A percentile compares a stretch with the other conserved stretches of the same genome.
Conservation (phyloP, 2,113 vertebrate genomes). For the Tonatia bakeri region DNA sequence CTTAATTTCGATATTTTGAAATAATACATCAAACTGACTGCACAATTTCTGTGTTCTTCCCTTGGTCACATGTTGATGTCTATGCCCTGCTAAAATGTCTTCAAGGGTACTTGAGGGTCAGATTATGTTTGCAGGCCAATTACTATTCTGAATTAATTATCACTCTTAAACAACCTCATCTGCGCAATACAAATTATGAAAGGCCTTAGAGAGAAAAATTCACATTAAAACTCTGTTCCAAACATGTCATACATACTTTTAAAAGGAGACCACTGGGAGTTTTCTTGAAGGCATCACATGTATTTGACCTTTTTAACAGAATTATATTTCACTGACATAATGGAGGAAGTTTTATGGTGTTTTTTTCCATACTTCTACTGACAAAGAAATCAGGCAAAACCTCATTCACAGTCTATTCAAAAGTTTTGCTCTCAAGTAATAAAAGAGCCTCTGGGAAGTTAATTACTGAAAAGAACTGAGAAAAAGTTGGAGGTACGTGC, state of each 20-base stretch:
- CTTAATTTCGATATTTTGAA: conserved; percentile 28
- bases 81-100: neutral
- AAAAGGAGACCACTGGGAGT: neutral
- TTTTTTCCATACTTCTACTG: neutral
- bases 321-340: neutral
- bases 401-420: neutral
- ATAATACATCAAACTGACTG: neutral
- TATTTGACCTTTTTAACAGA: neutral
- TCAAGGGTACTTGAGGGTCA: conserved; percentile 26
- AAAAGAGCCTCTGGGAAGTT: conserved; percentile 19
- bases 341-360: neutral
- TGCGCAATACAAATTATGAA: neutral
- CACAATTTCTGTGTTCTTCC: neutral
- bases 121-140: conserved; percentile 11
- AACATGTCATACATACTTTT: neutral
- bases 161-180: conserved; percentile 18
- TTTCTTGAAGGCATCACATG: neutral
- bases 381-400: neutral
- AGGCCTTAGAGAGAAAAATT: neutral
- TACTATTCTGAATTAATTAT: conserved; percentile 20
- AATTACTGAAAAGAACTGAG: neutral
- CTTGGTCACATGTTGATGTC: neutral
- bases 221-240: neutral
- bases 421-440: conserved; percentile 17
- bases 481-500: neutral